Conservation (phyloP, 2,797 vertebrate species). For the Peromyscus nudipes region DNA sequence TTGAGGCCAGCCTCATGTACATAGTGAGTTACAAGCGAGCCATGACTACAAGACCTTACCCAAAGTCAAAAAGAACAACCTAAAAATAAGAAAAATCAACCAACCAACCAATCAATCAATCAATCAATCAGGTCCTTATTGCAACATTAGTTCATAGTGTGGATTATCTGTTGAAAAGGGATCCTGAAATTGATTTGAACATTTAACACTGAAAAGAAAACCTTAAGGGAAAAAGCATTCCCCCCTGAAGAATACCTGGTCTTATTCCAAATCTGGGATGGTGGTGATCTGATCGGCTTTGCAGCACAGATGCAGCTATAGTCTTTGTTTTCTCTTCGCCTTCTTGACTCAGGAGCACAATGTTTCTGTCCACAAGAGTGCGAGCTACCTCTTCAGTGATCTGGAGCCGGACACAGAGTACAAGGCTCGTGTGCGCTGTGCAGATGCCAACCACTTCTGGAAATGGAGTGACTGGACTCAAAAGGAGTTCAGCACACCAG, state of each 20-base stretch:
- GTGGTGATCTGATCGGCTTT: background rate
- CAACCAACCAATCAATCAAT: background rate
- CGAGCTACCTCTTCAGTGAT: background rate
- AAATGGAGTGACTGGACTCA: slow-evolving; percentile 87
- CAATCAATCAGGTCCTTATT: background rate
- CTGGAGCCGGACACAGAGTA: slow-evolving; percentile 83
- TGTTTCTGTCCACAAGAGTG: background rate
- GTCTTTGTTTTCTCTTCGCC: background rate
- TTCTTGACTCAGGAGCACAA: slow-evolving; percentile 81
- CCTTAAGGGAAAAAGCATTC: background rate
- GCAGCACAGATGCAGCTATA: background rate
- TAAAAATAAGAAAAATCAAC: background rate
- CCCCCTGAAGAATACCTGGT: background rate
- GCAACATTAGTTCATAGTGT: background rate
- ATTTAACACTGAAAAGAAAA: background rate
- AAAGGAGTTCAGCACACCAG: slow-evolving; percentile 73
- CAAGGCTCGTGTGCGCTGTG: slow-evolving; percentile 80
- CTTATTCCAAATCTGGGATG: background rate
- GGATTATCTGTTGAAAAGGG: background rate
- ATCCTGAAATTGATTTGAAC: background rate
- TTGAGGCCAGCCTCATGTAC: background rate
- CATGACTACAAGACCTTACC: background rate
- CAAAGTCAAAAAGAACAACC: background rate
- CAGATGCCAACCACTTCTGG: slow-evolving; percentile 82
- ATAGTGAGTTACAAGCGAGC: background rate